phyloP scores from a whole-genome alignment of 2,113 vertebrate species.

The Silurus meridionalis region DNA sequence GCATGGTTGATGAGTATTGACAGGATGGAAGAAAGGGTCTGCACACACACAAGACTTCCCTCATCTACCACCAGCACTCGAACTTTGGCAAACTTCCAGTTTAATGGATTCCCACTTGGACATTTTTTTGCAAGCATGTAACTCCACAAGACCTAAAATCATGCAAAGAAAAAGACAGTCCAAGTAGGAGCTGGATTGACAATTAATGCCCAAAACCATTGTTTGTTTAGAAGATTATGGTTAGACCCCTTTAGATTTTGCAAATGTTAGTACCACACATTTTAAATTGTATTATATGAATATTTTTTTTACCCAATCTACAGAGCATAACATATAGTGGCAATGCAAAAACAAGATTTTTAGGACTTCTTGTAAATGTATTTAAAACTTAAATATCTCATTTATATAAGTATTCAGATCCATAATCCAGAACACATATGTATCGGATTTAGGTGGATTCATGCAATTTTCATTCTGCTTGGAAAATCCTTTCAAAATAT shows the following conservation, averaged over 20 bases:
- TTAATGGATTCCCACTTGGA: background rate
- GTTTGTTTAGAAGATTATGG: no score
- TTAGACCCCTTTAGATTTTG: background rate
- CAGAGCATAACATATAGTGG: background rate
- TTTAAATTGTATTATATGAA: background rate
- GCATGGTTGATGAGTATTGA: slow-evolving; percentile 69
- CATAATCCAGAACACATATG: no score
- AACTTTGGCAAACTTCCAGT: slow-evolving; percentile 79
- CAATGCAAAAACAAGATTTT: background rate
- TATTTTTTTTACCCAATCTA: background rate
- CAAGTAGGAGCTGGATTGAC: background rate
- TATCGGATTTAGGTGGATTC: background rate
- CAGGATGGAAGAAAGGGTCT: slow-evolving; percentile 74
- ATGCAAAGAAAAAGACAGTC: background rate
- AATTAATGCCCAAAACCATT: background rate
- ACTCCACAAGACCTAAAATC: slow-evolving; percentile 57
- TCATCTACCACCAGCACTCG: slow-evolving; percentile 82
- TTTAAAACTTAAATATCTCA: no score
- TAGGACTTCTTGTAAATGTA: background rate
- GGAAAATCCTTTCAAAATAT: background rate
- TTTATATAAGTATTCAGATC: no score
- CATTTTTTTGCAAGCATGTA: slow-evolving; percentile 37
- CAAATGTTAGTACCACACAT: background rate
- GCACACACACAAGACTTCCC: slow-evolving; percentile 81
- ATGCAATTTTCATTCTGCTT: background rate